Percentiles rank a stretch among this genome's conserved stretches.
Conservation (phyloP, 2,113 vertebrate species). For the Enhydra lutris region DNA sequence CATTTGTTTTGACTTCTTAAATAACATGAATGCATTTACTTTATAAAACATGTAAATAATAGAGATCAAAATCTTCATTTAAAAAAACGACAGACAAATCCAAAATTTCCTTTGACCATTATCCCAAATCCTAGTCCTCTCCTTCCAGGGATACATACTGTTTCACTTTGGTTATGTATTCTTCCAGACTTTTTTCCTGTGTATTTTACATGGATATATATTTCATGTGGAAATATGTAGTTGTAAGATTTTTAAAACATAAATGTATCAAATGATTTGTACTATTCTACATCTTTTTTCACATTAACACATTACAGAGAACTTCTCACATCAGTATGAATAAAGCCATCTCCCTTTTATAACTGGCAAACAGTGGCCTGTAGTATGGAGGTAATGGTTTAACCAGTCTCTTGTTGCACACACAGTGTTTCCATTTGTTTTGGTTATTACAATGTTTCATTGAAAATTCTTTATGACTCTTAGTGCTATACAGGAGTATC, state of each 20-base stretch:
- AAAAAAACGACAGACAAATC: not conserved
- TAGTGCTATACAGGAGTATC: not conserved
- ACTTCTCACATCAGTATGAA: not conserved
- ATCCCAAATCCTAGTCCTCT: not conserved
- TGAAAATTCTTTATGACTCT: not conserved
- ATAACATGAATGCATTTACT: not conserved
- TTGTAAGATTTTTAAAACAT: not conserved
- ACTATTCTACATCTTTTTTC: not conserved
- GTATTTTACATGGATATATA: not conserved
- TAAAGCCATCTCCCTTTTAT: not conserved
- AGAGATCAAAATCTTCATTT: not conserved
- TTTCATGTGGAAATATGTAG: not conserved
- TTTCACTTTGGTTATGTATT: not conserved
- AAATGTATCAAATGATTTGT: not conserved
- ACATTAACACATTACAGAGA: not conserved
- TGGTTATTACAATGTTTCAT: not conserved
- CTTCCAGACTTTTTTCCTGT: not conserved
- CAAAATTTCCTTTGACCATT: not conserved
- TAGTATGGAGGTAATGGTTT: not conserved
- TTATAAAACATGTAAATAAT: not conserved
- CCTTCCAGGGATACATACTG: not conserved
- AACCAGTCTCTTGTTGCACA: not conserved
- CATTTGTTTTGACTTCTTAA: not conserved
- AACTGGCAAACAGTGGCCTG: not conserved
- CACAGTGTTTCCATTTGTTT: not conserved